Conservation (phyloP, 1,140 invertebrate species). For the Dendrolimus punctatus region DNA sequence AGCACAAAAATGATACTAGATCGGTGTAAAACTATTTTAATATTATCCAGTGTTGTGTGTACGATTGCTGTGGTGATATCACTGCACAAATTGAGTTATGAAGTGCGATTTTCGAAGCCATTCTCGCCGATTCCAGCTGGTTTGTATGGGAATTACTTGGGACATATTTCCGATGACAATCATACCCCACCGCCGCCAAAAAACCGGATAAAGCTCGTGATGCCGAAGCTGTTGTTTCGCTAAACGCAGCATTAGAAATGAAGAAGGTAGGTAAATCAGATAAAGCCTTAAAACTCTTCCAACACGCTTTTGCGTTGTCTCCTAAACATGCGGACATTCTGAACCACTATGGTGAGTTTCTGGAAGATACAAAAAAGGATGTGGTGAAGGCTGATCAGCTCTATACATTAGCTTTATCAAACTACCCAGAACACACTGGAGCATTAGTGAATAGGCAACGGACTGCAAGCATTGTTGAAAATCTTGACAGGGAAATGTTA, state of each 20-base stretch:
- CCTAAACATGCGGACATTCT: conserved; percentile 94
- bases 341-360: conserved; percentile 94
- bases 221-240: conserved; percentile 85
- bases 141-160: conserved; percentile 53
- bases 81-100: conserved; percentile 50
- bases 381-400: conserved; percentile 92
- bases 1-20: conserved; percentile 51
- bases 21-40: conserved; percentile 55
- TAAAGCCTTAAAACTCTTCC: conserved; percentile 90
- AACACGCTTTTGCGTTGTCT: conserved; percentile 91
- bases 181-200: conserved; percentile 20
- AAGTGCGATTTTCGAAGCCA: conserved; percentile 50
- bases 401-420: conserved; percentile 85
- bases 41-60: conserved; percentile 58
- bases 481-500: conserved; percentile 87
- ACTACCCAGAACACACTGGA: conserved; percentile 86
- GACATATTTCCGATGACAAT: conserved; percentile 36
- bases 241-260: conserved; percentile 89
- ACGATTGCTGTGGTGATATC: conserved; percentile 54
- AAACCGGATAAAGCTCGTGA: conserved; percentile 43
- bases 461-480: conserved; percentile 91
- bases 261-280: conserved; percentile 85
- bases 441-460: conserved; percentile 87
- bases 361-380: conserved; percentile 90
- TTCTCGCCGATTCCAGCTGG: conserved; percentile 60